phyloP scores from a whole-genome alignment of 2,113 vertebrate genomes.

The Todiramphus saurophagus region DNA sequence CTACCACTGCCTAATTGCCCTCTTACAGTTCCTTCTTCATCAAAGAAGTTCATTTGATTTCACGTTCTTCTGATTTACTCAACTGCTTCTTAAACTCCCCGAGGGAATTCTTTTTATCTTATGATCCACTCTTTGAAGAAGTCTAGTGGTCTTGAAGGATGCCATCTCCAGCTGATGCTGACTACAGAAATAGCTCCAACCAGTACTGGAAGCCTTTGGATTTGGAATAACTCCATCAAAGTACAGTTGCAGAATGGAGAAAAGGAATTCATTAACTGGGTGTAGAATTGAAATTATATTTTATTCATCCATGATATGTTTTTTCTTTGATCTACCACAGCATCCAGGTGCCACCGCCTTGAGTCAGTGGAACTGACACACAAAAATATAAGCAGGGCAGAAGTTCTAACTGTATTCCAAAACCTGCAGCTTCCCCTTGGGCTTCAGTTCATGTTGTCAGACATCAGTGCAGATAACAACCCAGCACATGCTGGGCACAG shows the following conservation, averaged over 20 bases:
- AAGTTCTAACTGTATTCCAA: conserved; percentile 4
- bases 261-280: conserved; percentile 17
- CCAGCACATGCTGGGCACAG: conserved; percentile 19
- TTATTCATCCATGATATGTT: conserved; percentile 12
- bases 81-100: not conserved
- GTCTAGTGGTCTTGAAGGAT: conserved; percentile 22
- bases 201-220: not conserved
- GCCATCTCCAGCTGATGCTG: conserved; percentile 8
- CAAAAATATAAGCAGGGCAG: not conserved
- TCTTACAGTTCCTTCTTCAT: not conserved
- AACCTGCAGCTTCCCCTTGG: not conserved
- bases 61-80: conserved; percentile 30
- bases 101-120: not conserved
- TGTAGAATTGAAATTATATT: conserved; percentile 16
- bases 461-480: conserved; percentile 33
- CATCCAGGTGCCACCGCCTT: conserved; percentile 32
- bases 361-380: not conserved
- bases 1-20: conserved; percentile 5
- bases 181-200: conserved; percentile 20
- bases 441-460: conserved; percentile 23
- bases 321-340: conserved; percentile 33
- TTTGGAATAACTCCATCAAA: not conserved
- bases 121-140: conserved; percentile 33
- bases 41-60: not conserved
- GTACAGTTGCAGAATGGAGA: not conserved